Conservation (phyloP, 1,140 invertebrate genomes). For the Caenorhabditis briggsae region DNA sequence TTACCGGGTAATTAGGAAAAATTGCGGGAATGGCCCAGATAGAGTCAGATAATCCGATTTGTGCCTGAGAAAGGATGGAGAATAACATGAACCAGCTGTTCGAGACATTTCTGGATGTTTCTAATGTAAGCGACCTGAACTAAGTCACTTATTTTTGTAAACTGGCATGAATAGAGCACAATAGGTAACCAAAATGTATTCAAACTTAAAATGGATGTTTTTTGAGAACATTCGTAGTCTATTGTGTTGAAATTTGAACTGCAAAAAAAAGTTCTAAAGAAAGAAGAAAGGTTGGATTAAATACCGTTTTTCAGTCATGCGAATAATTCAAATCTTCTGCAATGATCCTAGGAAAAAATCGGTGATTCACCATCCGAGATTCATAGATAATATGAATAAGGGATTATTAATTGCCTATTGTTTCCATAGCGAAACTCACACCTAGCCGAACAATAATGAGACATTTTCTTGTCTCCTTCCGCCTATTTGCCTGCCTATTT, state of each 20-base stretch:
- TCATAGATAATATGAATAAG: background rate
- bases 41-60: conserved; percentile 38
- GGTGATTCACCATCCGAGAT: background rate
- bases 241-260: background rate
- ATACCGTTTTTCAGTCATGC: conserved; percentile 13
- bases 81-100: background rate
- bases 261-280: background rate
- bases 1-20: conserved; percentile 47
- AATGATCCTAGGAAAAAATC: background rate
- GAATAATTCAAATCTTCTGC: background rate
- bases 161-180: too few species aligned
- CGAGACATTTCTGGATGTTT: too few species aligned
- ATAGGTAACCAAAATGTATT: too few species aligned
- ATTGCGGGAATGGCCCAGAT: background rate
- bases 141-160: background rate
- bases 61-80: background rate
- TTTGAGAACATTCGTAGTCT: too few species aligned
- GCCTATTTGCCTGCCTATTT: conserved; percentile 24
- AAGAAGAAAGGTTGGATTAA: background rate
- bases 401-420: background rate
- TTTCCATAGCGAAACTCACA: conserved; percentile 25
- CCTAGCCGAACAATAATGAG: background rate
- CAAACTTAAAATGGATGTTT: too few species aligned
- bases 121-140: background rate
- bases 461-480: background rate